phyloP scores from a whole-genome alignment of 2,797 vertebrate genomes.

The Leptoclinus maculatus region DNA sequence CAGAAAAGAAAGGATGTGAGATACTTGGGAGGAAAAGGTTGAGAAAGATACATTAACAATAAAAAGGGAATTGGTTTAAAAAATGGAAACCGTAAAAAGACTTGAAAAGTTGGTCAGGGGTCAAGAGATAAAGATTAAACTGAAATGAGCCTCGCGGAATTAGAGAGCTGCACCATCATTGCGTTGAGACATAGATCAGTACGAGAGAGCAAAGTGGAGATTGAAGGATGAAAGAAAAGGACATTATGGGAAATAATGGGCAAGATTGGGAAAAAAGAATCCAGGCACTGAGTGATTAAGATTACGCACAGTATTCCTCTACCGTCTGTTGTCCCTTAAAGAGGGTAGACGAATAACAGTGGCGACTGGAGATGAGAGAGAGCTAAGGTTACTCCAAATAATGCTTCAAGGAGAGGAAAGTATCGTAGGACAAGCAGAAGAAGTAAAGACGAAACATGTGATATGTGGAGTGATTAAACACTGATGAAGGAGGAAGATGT shows the following conservation, averaged over 20 bases:
- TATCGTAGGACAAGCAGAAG: neutral
- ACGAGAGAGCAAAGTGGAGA: neutral
- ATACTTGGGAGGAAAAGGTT: neutral
- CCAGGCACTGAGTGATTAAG: neutral
- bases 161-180: neutral
- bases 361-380: neutral
- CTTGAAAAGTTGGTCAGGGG: neutral
- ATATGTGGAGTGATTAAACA: neutral
- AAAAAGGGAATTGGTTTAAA: conserved; percentile 1
- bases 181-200: neutral
- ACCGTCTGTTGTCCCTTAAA: neutral
- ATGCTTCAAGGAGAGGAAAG: neutral
- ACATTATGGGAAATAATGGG: neutral
- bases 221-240: neutral
- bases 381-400: neutral
- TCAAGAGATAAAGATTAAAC: neutral
- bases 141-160: neutral
- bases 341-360: neutral
- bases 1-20: neutral
- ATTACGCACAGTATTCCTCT: no score
- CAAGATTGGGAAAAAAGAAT: neutral
- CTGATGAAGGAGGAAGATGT: neutral
- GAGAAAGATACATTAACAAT: neutral
- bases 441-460: no score
- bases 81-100: neutral